These are phyloP conservation scores for Drosophila murphyi DNA, from an alignment of 1,140 invertebrate species.

Conservation along the genomic window DNA sequence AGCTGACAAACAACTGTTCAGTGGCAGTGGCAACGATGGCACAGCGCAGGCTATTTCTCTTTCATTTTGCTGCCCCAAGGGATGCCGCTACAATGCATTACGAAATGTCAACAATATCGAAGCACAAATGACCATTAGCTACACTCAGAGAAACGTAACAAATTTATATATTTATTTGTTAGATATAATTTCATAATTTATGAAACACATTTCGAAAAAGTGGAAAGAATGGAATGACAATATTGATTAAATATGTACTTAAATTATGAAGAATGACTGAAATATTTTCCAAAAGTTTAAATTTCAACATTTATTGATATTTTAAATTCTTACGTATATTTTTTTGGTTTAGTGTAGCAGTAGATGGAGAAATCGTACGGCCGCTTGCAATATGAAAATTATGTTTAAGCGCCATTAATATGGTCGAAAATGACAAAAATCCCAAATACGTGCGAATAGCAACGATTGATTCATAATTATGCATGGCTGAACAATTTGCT, in stretches of 20 bases:
- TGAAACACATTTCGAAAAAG: no score
- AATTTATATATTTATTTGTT: neutral
- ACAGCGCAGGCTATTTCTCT: neutral
- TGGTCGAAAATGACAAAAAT: constrained; percentile 53
- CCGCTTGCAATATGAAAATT: constrained; percentile 64
- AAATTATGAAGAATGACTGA: no score
- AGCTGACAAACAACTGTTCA: constrained; percentile 4
- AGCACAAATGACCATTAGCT: constrained; percentile 44
- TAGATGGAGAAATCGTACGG: neutral
- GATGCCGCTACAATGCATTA: constrained; percentile 20
- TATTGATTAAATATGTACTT: no score
- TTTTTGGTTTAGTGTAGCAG: no score
- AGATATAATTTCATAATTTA: no score
- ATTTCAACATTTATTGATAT: no score
- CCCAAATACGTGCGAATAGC: constrained; percentile 74
- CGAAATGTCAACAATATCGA: constrained; percentile 52
- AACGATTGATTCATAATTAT: constrained; percentile 58
- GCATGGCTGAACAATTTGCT: constrained; percentile 45
- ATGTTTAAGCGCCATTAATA: constrained; percentile 59
- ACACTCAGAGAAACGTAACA: neutral
- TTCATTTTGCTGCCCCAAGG: neutral
- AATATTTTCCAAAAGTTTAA: no score
- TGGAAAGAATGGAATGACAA: no score
- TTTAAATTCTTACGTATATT: no score
- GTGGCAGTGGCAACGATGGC: no score